These are phyloP conservation scores for Thalassophryne amazonica DNA, from an alignment of 2,797 vertebrate species.

Conservation along the genomic window DNA sequence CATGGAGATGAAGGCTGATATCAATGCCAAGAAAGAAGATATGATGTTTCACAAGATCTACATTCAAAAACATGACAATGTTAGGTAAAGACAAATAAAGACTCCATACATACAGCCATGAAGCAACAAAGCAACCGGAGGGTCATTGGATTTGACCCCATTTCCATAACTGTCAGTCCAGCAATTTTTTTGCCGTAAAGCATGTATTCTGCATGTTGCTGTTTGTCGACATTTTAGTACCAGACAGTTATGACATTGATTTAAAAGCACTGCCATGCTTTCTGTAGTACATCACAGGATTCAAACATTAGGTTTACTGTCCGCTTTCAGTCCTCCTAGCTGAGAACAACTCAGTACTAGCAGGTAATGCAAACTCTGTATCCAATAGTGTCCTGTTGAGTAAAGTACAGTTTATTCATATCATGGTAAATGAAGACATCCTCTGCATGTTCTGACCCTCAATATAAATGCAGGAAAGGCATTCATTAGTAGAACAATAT, in stretches of 20 bases:
- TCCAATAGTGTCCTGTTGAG: slow-evolving; percentile 4
- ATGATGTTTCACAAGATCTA: slow-evolving; percentile 99
- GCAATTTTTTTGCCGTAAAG: slow-evolving; percentile 45
- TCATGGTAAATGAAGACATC: too few species aligned
- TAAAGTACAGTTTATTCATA: too few species aligned
- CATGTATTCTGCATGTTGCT: slow-evolving; percentile 60
- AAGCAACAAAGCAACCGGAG: not conserved
- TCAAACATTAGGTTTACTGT: slow-evolving; percentile 18
- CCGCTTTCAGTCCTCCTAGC: slow-evolving; percentile 20
- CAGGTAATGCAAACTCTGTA: slow-evolving; percentile 14
- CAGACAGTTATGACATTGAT: slow-evolving; percentile 40
- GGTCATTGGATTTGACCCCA: slow-evolving; percentile 28
- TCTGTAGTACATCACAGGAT: slow-evolving; percentile 30
- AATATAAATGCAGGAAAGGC: too few species aligned
- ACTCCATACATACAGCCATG: not conserved
- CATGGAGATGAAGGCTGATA: slow-evolving; percentile 99
- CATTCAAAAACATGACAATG: slow-evolving; percentile 99
- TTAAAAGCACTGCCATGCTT: slow-evolving; percentile 30
- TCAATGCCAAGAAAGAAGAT: slow-evolving; percentile 97
- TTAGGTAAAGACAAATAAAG: slow-evolving; percentile 82
- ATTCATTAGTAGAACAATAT: too few species aligned
- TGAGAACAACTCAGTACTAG: slow-evolving; percentile 12
- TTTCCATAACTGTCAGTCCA: slow-evolving; percentile 38
- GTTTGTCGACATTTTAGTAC: slow-evolving; percentile 52
- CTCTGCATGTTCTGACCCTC: too few species aligned